These are phyloP conservation scores for Andrena hattorfiana DNA, from an alignment of 2,888 invertebrate genomes.

Conservation along the genomic window DNA sequence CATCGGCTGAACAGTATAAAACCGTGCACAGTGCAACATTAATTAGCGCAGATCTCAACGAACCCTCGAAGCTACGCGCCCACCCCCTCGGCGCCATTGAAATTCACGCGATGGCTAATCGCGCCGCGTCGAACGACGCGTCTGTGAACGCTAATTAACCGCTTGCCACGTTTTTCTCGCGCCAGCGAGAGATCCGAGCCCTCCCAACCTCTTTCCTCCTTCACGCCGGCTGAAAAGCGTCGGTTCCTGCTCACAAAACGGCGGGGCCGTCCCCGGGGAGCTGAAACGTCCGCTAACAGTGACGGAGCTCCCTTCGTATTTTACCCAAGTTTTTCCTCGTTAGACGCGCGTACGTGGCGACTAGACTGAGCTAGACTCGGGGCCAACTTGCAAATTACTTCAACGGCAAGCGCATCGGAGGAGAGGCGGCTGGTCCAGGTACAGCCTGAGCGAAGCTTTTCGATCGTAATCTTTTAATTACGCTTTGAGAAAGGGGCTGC, in stretches of 20 bases:
- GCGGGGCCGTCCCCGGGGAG: background rate
- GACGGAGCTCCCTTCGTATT: conserved; percentile 24
- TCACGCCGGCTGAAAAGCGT: background rate
- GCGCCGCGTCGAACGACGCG: conserved; percentile 3
- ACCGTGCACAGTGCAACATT: too few relatives aligned
- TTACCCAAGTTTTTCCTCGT: conserved; percentile 48
- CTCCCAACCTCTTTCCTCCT: background rate
- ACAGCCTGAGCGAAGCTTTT: conserved; percentile 43
- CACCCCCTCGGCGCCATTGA: background rate
- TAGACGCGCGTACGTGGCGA: conserved; percentile 20
- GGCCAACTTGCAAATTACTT: conserved; percentile 64
- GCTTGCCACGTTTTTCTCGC: background rate
- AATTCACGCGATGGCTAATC: background rate
- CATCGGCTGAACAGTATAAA: too few relatives aligned
- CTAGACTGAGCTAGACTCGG: background rate
- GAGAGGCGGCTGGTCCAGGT: conserved; percentile 5
- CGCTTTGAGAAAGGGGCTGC: background rate
- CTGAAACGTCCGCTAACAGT: background rate
- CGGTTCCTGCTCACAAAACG: background rate
- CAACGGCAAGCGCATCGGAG: conserved; percentile 35
- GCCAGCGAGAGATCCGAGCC: background rate
- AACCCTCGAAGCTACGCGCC: background rate
- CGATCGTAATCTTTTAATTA: conserved; percentile 70
- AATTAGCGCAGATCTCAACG: background rate
- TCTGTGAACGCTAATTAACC: conserved; percentile 8